Evolutionary conservation across 2,888 invertebrate genomes (phyloP).

Genomic region (Apotomis turbidana): DNA sequence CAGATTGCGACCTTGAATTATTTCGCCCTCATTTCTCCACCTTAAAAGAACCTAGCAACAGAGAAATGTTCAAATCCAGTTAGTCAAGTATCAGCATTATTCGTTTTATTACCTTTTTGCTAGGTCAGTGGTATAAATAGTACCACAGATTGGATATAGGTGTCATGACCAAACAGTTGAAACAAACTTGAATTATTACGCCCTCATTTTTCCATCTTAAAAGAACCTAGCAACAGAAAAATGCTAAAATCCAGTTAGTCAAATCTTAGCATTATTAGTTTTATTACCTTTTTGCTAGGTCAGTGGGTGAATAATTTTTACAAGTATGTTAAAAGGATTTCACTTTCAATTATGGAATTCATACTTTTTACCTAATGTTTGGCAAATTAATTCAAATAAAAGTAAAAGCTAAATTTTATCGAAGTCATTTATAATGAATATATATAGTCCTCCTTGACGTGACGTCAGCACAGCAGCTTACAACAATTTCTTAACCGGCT

Average conservation of each 20-base stretch:
- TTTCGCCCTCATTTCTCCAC: background rate
- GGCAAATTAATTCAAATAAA: no score
- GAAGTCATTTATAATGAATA: no score
- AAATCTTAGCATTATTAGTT: background rate
- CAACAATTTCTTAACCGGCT: no score
- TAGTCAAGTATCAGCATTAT: background rate
- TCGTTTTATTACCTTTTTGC: background rate
- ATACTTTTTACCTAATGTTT: background rate
- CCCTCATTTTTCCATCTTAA: background rate
- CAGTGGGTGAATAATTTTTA: conserved; percentile 10
- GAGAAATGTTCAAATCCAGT: conserved; percentile 1
- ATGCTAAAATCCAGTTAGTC: background rate
- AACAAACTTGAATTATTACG: no score
- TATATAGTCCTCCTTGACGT: no score
- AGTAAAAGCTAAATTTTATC: no score
- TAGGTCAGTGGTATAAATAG: background rate
- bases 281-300: conserved; percentile 5
- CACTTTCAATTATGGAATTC: background rate
- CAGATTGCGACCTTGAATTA: no score
- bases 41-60: conserved; percentile 15
- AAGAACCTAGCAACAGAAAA: conserved; percentile 20
- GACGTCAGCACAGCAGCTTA: no score
- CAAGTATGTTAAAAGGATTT: conserved; percentile 3
- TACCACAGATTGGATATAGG: no score
- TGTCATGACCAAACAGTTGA: no score